Base-by-base conservation (phyloP, 1,140 invertebrate species). In the Agraylea sexmaculata region DNA sequence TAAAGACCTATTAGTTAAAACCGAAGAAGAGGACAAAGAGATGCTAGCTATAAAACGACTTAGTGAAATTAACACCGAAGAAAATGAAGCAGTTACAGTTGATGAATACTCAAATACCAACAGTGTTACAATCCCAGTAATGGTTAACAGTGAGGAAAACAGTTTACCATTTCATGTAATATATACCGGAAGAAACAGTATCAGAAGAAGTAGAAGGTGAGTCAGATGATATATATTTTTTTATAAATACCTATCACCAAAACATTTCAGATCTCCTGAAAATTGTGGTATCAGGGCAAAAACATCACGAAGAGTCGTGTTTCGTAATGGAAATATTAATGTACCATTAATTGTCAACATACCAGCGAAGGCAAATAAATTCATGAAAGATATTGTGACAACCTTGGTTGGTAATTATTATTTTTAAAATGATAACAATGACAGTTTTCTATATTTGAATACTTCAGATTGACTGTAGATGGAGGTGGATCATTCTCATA, bases 371-470 rank as follows among this genome's bases (percentile, higher is more conserved):
- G 53, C 55, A 5, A 56, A 51, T 53, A 57, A 55, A 22, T 69
- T 62, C 47, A 55, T 68, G 39, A 55, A 65, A 35, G 69, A 71
- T 50, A 54, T 66, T 6, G 60, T 69, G 18, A 70, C 68, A 10
- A 71, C 69, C 17, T 46, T 69, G 46, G 54, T 68, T 53, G 67
- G 60, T 56, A 49, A 48, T 43, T 25, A 44, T 36, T 32, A 50
- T 32, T 27, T 2, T 25, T 15, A 7, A 27, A 19, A 3, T 18
- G 8, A 23, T 20, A 20, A 16, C n/a, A 32, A 28, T 48, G 45
- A 34, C 27, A 51, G 29, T 43, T 37, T 16, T n/a, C 20, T 13
- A 47, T 22, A 34, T 39, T 33, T 23, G 51, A 53, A 13, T 39
- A 40, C 16, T 54, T 56, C 18, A 56, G 46, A 18, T 56, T 56